Conservation (phyloP, 64 coral and sea anemone genomes). For the Actinia equina region DNA sequence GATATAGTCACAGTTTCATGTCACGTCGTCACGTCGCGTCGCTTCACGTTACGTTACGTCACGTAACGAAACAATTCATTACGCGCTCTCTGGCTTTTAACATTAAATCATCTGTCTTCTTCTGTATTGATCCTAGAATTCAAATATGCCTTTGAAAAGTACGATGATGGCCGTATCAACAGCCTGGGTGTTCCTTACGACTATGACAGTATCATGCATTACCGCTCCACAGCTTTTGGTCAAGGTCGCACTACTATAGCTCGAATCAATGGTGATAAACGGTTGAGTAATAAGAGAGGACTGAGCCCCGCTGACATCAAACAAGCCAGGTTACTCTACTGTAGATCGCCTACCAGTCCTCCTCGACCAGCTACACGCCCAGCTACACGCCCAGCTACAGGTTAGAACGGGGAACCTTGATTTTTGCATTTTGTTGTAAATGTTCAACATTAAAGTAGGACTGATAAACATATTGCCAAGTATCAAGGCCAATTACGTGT, state of each 20-base stretch:
- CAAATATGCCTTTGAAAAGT: not conserved
- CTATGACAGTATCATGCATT: conserved; percentile 9
- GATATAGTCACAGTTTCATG: too few species aligned
- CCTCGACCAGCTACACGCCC: not conserved
- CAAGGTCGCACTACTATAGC: not conserved
- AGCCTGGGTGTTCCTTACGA: conserved; percentile 4
- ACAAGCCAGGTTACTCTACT: conserved; percentile 8
- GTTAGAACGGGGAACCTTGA: not conserved
- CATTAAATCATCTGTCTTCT: too few species aligned
- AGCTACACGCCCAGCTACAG: not conserved
- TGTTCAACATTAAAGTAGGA: too few species aligned
- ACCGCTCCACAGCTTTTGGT: not conserved
- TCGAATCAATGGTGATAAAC: not conserved
- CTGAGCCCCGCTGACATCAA: not conserved
- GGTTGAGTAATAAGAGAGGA: not conserved
- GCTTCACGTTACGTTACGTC: too few species aligned
- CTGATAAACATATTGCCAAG: too few species aligned
- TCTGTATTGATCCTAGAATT: not conserved
- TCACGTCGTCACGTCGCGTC: too few species aligned
- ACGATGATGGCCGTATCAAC: not conserved
- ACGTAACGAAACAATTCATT: too few species aligned
- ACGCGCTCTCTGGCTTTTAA: too few species aligned
- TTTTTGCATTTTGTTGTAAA: too few species aligned
- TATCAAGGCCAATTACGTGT: too few species aligned
- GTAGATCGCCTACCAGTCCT: not conserved